Evolutionary conservation across 2,797 vertebrate genomes (phyloP).

Genomic region (Lateolabrax maculatus): DNA sequence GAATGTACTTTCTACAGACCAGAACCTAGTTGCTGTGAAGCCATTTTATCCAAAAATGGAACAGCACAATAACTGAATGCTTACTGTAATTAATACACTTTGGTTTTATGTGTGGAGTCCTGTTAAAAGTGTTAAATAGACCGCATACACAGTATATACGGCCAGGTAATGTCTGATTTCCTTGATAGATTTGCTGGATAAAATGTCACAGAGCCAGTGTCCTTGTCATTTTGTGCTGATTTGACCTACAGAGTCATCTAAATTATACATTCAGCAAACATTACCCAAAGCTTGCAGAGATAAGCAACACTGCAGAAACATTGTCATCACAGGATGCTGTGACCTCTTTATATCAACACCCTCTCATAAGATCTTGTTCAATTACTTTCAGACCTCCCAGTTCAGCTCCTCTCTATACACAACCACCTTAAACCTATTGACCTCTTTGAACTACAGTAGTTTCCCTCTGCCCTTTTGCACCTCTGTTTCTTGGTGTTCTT

Average conservation of each 20-base stretch:
- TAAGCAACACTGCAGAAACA: conserved; percentile 52
- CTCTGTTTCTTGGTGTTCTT: conserved; percentile 28
- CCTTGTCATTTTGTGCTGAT: conserved; percentile 67
- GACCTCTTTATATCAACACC: conserved; percentile 53
- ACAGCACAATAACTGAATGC: not conserved
- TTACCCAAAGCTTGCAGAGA: conserved; percentile 38
- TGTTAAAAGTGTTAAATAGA: conserved; percentile 19
- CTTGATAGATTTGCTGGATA: conserved; percentile 30
- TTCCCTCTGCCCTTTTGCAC: conserved; percentile 25
- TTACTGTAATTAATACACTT: conserved; percentile 5
- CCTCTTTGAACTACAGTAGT: conserved; percentile 24
- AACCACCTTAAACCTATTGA: conserved; percentile 19
- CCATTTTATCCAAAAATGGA: conserved; percentile 4
- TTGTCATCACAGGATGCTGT: conserved; percentile 47
- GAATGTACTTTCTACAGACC: not conserved
- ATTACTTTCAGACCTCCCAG: conserved; percentile 1
- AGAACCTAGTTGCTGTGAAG: not conserved
- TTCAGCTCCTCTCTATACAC: not conserved
- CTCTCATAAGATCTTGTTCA: conserved; percentile 16
- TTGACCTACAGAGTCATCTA: conserved; percentile 52
- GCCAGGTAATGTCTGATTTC: conserved; percentile 18
- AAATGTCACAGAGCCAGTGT: conserved; percentile 40
- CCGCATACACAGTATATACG: not conserved
- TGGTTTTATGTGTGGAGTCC: not conserved
- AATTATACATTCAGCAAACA: conserved; percentile 61